Evolutionary conservation across 2,797 vertebrate genomes (phyloP).

Genomic region (Leptatherina wallacei): DNA sequence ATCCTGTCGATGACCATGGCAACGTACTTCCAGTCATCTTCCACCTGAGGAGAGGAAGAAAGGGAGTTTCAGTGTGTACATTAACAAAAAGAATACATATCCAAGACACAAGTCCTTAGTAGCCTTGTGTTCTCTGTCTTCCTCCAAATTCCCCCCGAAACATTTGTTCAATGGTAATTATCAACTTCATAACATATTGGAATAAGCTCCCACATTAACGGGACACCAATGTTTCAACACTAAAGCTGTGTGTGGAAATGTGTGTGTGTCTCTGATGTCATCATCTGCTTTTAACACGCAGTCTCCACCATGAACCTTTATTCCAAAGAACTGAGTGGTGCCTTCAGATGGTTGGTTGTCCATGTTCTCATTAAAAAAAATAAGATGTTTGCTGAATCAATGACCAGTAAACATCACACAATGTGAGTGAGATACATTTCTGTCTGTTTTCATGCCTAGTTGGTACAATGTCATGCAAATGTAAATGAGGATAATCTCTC

Average conservation of each 20-base stretch:
- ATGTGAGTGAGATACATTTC: neutral
- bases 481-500: neutral
- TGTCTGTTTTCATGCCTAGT: neutral
- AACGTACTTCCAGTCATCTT: slow-evolving; percentile 94
- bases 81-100: slow-evolving; percentile 1
- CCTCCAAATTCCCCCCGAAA: slow-evolving; percentile 1
- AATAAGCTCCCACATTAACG: neutral
- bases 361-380: neutral
- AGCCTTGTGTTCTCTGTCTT: neutral
- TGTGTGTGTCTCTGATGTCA: neutral
- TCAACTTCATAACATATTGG: neutral
- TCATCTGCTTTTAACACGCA: neutral
- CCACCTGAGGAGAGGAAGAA: slow-evolving; percentile 78
- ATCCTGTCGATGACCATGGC: slow-evolving; percentile 89
- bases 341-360: neutral
- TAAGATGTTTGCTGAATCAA: neutral
- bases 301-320: neutral
- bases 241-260: neutral
- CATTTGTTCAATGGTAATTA: neutral
- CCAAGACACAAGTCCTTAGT: neutral
- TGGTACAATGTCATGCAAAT: neutral
- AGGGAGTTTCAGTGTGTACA: neutral
- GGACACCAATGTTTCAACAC: neutral
- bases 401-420: neutral
- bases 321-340: neutral